Conservation (phyloP, 2,113 vertebrate species). For the Scalopus aquaticus region DNA sequence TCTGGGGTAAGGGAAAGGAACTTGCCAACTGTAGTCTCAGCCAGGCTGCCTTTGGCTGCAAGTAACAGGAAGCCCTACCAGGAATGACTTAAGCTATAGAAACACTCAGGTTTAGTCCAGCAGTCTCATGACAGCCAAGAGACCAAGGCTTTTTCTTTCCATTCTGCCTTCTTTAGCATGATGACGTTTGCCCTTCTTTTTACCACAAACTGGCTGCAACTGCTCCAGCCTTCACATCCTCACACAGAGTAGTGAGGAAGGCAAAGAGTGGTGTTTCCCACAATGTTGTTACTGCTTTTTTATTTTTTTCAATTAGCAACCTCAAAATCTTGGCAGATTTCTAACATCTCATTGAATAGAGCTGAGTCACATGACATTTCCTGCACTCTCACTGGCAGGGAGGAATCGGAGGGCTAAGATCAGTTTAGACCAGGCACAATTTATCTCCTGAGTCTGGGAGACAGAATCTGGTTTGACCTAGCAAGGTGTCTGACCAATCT, state of each 20-base stretch:
- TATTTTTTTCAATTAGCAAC: not conserved
- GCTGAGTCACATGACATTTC: not conserved
- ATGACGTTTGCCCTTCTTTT: not conserved
- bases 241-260: not conserved
- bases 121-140: not conserved
- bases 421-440: not conserved
- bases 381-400: not conserved
- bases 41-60: not conserved
- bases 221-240: not conserved
- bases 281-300: not conserved
- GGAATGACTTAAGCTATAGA: not conserved
- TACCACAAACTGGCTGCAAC: not conserved
- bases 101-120: not conserved
- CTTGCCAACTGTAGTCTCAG: not conserved
- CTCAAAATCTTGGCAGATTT: not conserved
- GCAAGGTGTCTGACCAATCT: not conserved
- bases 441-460: not conserved
- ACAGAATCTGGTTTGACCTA: not conserved
- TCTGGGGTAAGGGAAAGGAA: too few species aligned
- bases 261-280: not conserved
- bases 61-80: not conserved
- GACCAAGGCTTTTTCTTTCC: not conserved
- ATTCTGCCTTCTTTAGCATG: not conserved
- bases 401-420: not conserved
- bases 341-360: not conserved